A percentile compares a stretch with the other conserved stretches of the same genome.
Evolutionary conservation across 2,797 vertebrate species (phyloP).

Genomic region (Pantherophis alleghaniensis): DNA sequence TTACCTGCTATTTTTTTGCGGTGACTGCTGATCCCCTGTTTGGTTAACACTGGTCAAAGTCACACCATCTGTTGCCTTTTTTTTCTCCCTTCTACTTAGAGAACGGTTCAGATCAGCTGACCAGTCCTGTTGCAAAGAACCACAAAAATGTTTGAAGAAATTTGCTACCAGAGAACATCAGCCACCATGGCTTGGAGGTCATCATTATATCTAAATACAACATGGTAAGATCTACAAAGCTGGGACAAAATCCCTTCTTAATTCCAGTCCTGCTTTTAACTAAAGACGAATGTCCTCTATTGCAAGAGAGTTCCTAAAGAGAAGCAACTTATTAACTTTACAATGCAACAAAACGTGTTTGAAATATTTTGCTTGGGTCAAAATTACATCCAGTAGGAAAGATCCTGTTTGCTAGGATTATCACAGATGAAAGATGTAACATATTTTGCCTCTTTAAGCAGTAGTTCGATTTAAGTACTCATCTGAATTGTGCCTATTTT

Average conservation of each 20-base stretch:
- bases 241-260: background rate
- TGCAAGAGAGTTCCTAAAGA: background rate
- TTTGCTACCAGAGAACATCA: background rate
- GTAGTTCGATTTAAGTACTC: background rate
- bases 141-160: background rate
- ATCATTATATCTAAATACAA: background rate
- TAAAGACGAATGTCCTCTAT: background rate
- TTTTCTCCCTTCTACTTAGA: conserved; percentile 91
- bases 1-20: conserved; percentile 83
- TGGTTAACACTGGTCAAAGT: conserved; percentile 92
- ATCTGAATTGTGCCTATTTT: background rate
- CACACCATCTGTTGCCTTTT: conserved; percentile 88
- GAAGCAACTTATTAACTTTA: background rate
- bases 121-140: conserved; percentile 81
- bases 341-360: background rate
- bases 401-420: background rate
- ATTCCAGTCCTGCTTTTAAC: background rate
- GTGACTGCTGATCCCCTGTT: conserved; percentile 76
- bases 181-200: background rate
- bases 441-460: background rate
- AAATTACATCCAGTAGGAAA: background rate
- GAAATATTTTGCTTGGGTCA: background rate
- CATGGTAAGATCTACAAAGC: background rate
- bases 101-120: conserved; percentile 92
- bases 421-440: background rate